Evolutionary conservation across 1,140 invertebrate species (phyloP), one percentile per base, ranked within the genome.

Genomic region (Lamellibrachia luymesi): DNA sequence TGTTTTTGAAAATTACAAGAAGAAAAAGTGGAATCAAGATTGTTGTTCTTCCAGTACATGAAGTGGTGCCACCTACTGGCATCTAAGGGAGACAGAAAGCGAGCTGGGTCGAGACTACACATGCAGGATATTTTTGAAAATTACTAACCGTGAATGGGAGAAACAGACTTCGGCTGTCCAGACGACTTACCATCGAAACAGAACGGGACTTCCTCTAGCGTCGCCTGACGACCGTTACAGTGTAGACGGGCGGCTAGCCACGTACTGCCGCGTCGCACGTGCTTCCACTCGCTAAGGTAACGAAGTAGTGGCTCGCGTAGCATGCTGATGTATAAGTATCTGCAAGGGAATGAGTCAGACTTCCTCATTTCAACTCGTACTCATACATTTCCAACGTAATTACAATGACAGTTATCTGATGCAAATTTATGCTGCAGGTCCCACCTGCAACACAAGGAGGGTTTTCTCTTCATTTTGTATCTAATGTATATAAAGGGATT

Each of bases 201-300:
- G 64, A 96, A 95, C 4, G 97, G 97, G 2, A 97, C 95, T 94
- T 97, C 96, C 51, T 97, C 97, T 49, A 97, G 97, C 91, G 97
- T 98, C 38, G 98, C 98, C 52, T 97, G 97, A 90, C 98, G 97
- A 2, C 99, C 99, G 93, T 96, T 96, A 92, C 96, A 96, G 27
- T 94, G 93, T 0, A 96, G 94, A 38, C 93, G 92, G 1, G 95
- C 95, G 17, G 94, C 94, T 94, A 97, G 97, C 99, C 99, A 99
- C n/a, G 99, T 99, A 91, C 99, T 99, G 56, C 99, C 99, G 51
- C 99, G 97, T 95, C 98, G 98, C 56, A 99, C 99, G 96, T 99
- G 99, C 91, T 98, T 97, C 96, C 98, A 99, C 96, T 99, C 99
- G 93, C 98, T 99, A 94, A 99, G 96, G 96, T 98, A 99, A 94